phyloP scores from a whole-genome alignment of 2,888 invertebrate genomes.

The Melanotus villosus region DNA sequence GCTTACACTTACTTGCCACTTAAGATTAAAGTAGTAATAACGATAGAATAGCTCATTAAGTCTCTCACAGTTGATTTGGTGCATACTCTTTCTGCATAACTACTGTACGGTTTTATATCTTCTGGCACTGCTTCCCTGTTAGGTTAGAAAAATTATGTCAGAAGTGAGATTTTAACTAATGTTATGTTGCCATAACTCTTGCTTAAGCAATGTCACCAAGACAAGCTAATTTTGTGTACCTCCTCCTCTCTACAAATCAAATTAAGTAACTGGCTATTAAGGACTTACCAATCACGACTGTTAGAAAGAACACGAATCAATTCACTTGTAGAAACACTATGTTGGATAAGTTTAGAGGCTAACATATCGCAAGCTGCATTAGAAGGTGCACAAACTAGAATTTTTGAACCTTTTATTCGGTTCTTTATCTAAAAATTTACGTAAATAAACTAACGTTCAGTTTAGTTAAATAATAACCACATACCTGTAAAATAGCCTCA shows the following conservation, averaged over 20 bases:
- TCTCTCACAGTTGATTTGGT: conserved; percentile 67
- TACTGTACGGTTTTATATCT: conserved; percentile 57
- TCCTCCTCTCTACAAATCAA: too few species aligned
- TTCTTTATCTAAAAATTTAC: conserved; percentile 50
- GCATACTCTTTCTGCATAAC: conserved; percentile 61
- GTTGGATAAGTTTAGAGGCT: conserved; percentile 63
- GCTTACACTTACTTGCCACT: conserved; percentile 66
- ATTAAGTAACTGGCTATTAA: too few species aligned
- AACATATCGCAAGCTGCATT: conserved; percentile 83
- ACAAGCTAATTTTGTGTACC: background rate
- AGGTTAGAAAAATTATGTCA: conserved; percentile 15
- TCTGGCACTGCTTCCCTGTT: conserved; percentile 57
- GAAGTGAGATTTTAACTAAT: conserved; percentile 3
- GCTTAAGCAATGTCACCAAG: background rate
- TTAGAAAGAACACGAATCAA: conserved; percentile 69
- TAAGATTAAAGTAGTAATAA: conserved; percentile 76
- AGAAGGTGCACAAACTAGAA: conserved; percentile 79
- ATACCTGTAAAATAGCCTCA: conserved; percentile 78
- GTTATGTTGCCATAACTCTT: background rate
- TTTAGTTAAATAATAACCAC: conserved; percentile 3
- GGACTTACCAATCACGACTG: conserved; percentile 62
- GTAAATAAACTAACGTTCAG: background rate
- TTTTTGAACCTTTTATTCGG: conserved; percentile 64
- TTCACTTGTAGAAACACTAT: conserved; percentile 49
- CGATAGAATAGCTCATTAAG: conserved; percentile 72